Evolutionary conservation across 2,888 invertebrate genomes (phyloP).

Genomic region (Sinohyriopsis cumingii): DNA sequence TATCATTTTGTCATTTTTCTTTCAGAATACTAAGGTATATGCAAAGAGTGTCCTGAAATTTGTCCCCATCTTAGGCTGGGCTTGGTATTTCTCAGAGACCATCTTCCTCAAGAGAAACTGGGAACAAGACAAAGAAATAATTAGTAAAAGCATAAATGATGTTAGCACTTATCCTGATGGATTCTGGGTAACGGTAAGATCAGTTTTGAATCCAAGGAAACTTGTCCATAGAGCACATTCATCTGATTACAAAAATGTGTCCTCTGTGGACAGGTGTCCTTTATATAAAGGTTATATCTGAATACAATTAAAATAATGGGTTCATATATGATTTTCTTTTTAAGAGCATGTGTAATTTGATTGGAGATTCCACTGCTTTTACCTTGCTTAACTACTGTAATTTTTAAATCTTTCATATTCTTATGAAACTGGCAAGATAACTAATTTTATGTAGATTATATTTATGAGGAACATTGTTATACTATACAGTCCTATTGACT

Average conservation of each 20-base stretch:
- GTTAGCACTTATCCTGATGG: constrained; percentile 85
- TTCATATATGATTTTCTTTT: not conserved
- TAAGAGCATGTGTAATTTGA: not conserved
- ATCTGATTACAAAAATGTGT: too few species aligned
- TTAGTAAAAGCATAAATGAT: constrained; percentile 85
- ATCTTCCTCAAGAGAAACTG: constrained; percentile 93
- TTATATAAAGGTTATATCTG: too few species aligned
- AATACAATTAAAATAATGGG: too few species aligned
- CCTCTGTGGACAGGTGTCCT: too few species aligned
- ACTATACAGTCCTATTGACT: too few species aligned
- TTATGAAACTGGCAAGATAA: too few species aligned
- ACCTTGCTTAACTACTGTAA: too few species aligned
- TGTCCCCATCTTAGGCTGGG: constrained; percentile 94
- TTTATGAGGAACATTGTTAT: too few species aligned
- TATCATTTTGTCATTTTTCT: constrained; percentile 49
- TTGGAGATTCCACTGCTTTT: not conserved
- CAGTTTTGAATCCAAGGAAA: not conserved
- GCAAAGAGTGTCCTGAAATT: constrained; percentile 93
- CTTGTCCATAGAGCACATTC: too few species aligned
- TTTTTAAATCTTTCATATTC: too few species aligned
- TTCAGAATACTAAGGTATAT: constrained; percentile 93
- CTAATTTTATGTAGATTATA: too few species aligned
- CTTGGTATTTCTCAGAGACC: constrained; percentile 95
- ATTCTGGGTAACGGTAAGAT: constrained; percentile 86
- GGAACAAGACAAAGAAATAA: constrained; percentile 90